Conservation (phyloP, 2,888 invertebrate species). For the Luperina testacea region DNA sequence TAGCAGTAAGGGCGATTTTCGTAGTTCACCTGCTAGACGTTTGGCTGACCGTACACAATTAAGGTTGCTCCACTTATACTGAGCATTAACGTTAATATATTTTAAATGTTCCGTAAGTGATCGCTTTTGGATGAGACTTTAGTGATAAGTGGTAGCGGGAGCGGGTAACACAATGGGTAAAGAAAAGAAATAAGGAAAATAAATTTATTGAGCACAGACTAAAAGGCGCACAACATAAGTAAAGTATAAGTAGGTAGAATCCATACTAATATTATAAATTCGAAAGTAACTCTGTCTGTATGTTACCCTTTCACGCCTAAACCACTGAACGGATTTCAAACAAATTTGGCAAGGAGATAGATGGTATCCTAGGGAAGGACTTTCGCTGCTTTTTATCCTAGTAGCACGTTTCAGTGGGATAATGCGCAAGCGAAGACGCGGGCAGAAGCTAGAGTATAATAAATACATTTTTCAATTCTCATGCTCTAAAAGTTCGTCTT, state of each 20-base stretch:
- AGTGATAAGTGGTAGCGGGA: slow-evolving; percentile 65
- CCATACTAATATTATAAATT: no score
- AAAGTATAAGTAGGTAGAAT: not conserved
- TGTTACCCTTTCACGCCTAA: no score
- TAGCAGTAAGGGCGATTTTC: not conserved
- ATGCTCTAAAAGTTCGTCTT: no score
- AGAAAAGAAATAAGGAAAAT: not conserved
- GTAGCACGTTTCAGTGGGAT: no score
- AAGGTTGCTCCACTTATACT: slow-evolving; percentile 76
- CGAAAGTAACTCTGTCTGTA: no score
- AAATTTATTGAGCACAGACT: not conserved
- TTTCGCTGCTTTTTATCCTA: no score
- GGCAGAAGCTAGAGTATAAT: no score
- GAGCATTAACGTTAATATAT: slow-evolving; percentile 82
- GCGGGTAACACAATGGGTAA: not conserved
- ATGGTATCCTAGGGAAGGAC: no score
- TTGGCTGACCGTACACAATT: slow-evolving; percentile 56
- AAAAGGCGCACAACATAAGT: not conserved
- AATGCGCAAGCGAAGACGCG: no score
- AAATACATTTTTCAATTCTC: no score
- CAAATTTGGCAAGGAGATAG: no score
- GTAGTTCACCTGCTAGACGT: not conserved
- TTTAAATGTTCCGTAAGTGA: slow-evolving; percentile 77
- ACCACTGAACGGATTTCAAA: no score
- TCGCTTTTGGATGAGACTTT: slow-evolving; percentile 59